Evolutionary conservation across 2,888 invertebrate species (phyloP).

Genomic region (Cryptops parisi): DNA sequence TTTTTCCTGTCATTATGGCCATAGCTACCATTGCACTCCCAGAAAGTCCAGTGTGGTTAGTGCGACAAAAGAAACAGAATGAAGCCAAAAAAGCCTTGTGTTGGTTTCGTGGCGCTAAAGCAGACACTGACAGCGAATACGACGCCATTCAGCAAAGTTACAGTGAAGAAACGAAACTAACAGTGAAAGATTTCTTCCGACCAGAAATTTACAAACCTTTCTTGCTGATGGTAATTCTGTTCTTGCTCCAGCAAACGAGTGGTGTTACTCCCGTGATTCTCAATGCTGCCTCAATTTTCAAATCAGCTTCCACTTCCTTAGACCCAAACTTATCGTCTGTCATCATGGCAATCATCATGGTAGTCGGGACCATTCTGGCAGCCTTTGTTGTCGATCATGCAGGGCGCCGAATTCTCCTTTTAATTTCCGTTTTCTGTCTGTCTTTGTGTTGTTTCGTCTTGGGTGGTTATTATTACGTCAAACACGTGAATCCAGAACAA

Average conservation of each 20-base stretch:
- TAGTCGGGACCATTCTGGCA: conserved; percentile 55
- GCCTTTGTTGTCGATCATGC: conserved; percentile 62
- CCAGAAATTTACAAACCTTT: conserved; percentile 59
- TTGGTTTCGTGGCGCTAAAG: conserved; percentile 65
- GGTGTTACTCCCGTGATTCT: conserved; percentile 74
- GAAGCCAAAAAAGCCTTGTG: conserved; percentile 60
- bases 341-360: conserved; percentile 69
- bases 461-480: conserved; percentile 67
- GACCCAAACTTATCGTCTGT: conserved; percentile 50
- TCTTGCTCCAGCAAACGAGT: conserved; percentile 88
- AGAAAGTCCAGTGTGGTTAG: conserved; percentile 60
- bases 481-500: conserved; percentile 42
- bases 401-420: conserved; percentile 59
- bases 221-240: conserved; percentile 65
- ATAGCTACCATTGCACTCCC: conserved; percentile 67
- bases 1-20: conserved; percentile 61
- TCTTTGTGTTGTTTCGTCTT: conserved; percentile 59
- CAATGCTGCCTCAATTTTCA: conserved; percentile 59
- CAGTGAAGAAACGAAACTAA: conserved; percentile 23
- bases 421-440: conserved; percentile 56
- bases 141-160: conserved; percentile 56
- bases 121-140: conserved; percentile 62
- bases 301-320: conserved; percentile 45
- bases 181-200: conserved; percentile 46
- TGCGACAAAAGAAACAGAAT: conserved; percentile 37